Percentiles rank a stretch among this genome's conserved stretches.
These are phyloP conservation scores for Nebria brevicollis DNA, from an alignment of 2,888 invertebrate genomes.

Conservation along the genomic window DNA sequence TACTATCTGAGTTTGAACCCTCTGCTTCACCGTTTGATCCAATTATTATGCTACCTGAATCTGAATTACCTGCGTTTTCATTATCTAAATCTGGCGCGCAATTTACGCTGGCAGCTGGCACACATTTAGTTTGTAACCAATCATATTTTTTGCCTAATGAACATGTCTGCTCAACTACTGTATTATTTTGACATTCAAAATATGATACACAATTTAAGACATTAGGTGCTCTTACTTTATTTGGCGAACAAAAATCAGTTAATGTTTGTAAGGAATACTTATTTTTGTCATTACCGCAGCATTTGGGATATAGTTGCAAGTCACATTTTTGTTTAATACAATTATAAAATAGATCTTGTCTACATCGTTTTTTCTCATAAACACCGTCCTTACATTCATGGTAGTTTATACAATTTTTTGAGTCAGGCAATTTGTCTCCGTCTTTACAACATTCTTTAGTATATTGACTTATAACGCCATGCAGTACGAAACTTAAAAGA, in stretches of 20 bases:
- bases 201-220: conserved; percentile 27
- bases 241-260: not conserved
- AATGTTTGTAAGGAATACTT: conserved; percentile 8
- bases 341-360: conserved; percentile 9
- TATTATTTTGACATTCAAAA: conserved; percentile 16
- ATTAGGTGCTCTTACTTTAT: conserved; percentile 2
- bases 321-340: conserved; percentile 20
- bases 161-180: conserved; percentile 13
- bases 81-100: conserved; percentile 18
- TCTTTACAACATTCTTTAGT: conserved; percentile 20
- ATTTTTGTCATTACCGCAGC: conserved; percentile 25
- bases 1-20: not conserved
- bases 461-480: not conserved
- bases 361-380: conserved; percentile 21
- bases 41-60: not conserved
- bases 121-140: conserved; percentile 31
- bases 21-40: not conserved
- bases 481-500: not conserved
- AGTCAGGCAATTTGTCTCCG: conserved; percentile 20
- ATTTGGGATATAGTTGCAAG: conserved; percentile 9
- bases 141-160: conserved; percentile 24
- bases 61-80: not conserved
- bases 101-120: not conserved
- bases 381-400: conserved; percentile 20
- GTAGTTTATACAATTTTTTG: conserved; percentile 28